Percentiles rank a stretch among this genome's conserved stretches.
phyloP scores from a whole-genome alignment of 2,888 invertebrate species.

The Drepanosiphum platanoidis region DNA sequence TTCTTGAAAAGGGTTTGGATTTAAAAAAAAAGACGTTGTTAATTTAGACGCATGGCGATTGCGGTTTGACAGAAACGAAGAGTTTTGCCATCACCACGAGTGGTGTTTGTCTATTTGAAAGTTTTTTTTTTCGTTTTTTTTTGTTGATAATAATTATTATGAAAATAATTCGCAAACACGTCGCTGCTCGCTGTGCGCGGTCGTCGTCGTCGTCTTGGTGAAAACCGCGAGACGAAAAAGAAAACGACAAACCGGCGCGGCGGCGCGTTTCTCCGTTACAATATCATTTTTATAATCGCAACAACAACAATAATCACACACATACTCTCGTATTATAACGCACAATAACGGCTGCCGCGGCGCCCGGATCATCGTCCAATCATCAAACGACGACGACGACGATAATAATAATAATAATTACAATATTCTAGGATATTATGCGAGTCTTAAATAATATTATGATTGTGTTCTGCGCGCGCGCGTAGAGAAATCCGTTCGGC shows the following conservation, averaged over 20 bases:
- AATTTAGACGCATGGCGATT: not conserved
- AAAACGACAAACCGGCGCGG: not conserved
- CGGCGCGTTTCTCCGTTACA: not conserved
- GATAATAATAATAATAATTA: no score
- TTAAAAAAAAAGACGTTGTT: not conserved
- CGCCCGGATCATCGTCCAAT: not conserved
- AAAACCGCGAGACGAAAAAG: not conserved
- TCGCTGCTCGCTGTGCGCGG: not conserved
- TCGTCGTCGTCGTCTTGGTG: not conserved
- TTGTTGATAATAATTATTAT: no score
- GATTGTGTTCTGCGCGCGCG: not conserved
- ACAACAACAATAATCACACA: constrained; percentile 7
- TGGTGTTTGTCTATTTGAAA: not conserved
- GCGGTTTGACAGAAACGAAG: not conserved
- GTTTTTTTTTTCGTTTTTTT: not conserved
- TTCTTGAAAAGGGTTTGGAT: not conserved
- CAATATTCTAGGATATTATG: not conserved
- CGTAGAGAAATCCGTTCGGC: constrained; percentile 1
- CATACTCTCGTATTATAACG: no score
- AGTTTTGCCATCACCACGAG: not conserved
- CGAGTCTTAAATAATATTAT: not conserved
- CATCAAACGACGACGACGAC: not conserved
- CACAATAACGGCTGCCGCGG: not conserved
- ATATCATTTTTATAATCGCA: not conserved
- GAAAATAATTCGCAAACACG: not conserved